These are phyloP conservation scores for Genyomyrus donnyi DNA, from an alignment of 2,113 vertebrate species.

Conservation along the genomic window DNA sequence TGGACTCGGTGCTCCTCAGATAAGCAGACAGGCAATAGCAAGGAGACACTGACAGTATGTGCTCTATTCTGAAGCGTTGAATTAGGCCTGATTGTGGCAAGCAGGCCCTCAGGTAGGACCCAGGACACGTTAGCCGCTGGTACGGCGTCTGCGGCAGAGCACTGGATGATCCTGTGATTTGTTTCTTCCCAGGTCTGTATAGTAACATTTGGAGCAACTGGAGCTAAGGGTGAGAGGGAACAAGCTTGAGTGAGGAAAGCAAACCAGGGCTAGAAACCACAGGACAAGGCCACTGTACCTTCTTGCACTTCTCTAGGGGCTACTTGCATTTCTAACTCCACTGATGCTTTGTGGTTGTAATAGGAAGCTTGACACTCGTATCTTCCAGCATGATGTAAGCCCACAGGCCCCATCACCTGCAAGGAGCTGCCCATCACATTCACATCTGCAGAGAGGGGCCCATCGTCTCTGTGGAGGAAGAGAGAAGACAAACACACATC, in stretches of 20 bases:
- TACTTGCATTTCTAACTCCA: conserved; percentile 46
- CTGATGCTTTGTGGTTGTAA: conserved; percentile 31
- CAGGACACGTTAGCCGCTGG: conserved; percentile 56
- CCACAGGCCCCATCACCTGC: conserved; percentile 36
- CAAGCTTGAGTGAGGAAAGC: neutral
- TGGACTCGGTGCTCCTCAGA: conserved; percentile 39
- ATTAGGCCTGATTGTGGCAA: conserved; percentile 38
- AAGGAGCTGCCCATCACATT: conserved; percentile 35
- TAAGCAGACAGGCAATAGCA: conserved; percentile 50
- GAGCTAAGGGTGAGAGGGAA: conserved; percentile 17
- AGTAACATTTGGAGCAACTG: conserved; percentile 45
- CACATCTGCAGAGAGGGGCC: conserved; percentile 39
- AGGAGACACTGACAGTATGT: conserved; percentile 44
- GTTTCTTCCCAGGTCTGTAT: conserved; percentile 34
- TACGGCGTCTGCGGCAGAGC: conserved; percentile 43
- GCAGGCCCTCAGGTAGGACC: conserved; percentile 46
- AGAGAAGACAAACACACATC: neutral
- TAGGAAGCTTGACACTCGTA: conserved; percentile 51
- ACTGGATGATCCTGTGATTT: conserved; percentile 45
- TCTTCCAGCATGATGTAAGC: conserved; percentile 37
- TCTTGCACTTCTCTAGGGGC: conserved; percentile 15
- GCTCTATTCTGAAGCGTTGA: conserved; percentile 47
- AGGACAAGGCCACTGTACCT: conserved; percentile 28
- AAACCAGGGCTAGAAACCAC: neutral
- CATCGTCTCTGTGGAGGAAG: conserved; percentile 33